Evolutionary conservation across 53 echinoderm and acorn worm species (phyloP), one percentile per base, ranked within the genome.

Genomic region (Patiria pectinifera): DNA sequence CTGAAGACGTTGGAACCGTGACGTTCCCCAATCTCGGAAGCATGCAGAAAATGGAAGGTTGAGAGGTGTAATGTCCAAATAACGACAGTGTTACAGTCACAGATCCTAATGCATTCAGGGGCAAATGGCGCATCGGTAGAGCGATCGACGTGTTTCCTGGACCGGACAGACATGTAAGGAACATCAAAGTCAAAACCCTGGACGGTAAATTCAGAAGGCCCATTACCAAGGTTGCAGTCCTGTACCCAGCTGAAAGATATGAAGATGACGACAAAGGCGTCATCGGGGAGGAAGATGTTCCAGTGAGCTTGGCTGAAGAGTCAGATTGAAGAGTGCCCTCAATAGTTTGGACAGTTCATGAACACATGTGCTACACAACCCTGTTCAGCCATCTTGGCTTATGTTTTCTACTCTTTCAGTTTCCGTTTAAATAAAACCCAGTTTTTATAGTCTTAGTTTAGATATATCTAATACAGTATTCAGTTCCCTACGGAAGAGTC

Each of bases 1-100:
- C 43, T 91, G 95, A 91, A 85, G 86, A 45, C 69, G 82, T 2
- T 95, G 95, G 93, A 95, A 23, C 48, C 66, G 95, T 19, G 95
- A 93, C 85, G 93, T 93, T 4, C 53, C 93, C 91, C 91, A 6
- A 26, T 93, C 2, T 66, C 93, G 6, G 93, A 93, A 18, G 93
- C 93, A n/a, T 45, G 93, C 0, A 79, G 76, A 1, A 95, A 95
- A 45, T 95, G 93, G 95, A 85, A 93, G 62, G 78, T 35, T 3
- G 78, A 95, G 0, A 79, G 82, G 24, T 71, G 93, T 0, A 93
- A 95, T 86, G 91, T 95, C 3, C 2, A 75, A 22, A 87, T 93
- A 82, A 91, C 44, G 91, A 93, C n/a, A 74, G 91, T 14, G 93
- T 95, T 6, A 63, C 93, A 66, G 4, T 93, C 21, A 72, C 86